Base-by-base conservation (phyloP, 2,113 vertebrate species). In the Neofelis nebulosa region DNA sequence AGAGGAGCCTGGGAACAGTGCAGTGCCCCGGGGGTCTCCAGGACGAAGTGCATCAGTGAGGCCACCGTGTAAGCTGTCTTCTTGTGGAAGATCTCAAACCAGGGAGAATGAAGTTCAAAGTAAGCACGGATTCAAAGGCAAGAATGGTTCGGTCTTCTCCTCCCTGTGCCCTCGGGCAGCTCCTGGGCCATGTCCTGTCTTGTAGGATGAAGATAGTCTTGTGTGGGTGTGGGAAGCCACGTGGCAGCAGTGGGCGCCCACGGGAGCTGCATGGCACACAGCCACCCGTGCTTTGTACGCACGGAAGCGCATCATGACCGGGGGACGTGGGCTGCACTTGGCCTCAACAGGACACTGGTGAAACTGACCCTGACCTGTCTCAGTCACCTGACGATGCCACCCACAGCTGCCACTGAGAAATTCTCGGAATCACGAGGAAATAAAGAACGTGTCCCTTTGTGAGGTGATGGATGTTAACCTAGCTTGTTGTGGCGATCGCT, bases 1-100 rank as follows among this genome's bases (percentile, higher is more conserved):
- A 25, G 0, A 3, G 41, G 45, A 41, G 23, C 57, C 19, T 0
- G 2, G 18, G 31, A 36, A n/a, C 7, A 41, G 3, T 0, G 8
- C 25, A 2, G 65, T 31, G 63, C 48, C 45, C 19, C 4, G 1
- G 21, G 41, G 73, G 83, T 69, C 63, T 94, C 38, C 2, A 13
- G 81, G 57, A 52, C 16, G 33, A 65, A 71, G 81, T 6, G 11
- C 11, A 27, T 29, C 50, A 27, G 52, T 6, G 18, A 55, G 52
- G 27, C 14, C 18, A 18, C 5, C 2, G 38, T 5, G 48, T 21
- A 87, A 78, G 69, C 21, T n/a, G 29, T n/a, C 76, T 41, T 41
- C 76, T 79, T 41, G 25, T 31, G 18, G 76, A 69, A 55, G 63
- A 55, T 38, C 76, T 91, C 41, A 23, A 69, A 91, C 18, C 27